Percentiles rank a stretch among this genome's conserved stretches.
Evolutionary conservation across 2,797 vertebrate species (phyloP).

Genomic region (Loriculus beryllinus): DNA sequence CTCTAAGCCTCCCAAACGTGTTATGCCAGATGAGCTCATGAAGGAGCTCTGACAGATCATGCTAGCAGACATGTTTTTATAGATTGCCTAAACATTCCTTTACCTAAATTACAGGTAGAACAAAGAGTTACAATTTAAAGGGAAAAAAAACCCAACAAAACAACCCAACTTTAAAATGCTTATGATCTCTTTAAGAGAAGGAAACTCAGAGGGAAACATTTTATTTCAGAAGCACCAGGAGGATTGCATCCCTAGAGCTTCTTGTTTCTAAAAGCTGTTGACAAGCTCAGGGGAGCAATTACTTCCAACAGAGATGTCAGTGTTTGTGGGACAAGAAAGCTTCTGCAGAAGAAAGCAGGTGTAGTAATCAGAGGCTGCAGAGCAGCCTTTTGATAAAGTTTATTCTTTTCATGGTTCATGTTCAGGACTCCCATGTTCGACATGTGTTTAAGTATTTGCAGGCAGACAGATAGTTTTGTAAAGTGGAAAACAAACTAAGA

Average conservation of each 20-base stretch:
- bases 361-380: background rate
- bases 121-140: background rate
- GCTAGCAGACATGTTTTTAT: background rate
- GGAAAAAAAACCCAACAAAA: too few species aligned
- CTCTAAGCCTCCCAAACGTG: background rate
- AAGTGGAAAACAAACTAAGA: background rate
- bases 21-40: background rate
- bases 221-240: background rate
- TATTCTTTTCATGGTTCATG: background rate
- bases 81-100: background rate
- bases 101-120: background rate
- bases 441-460: background rate
- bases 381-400: background rate
- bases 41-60: background rate
- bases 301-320: background rate
- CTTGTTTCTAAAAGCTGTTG: background rate
- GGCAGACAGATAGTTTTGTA: background rate
- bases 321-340: slow-evolving; percentile 18
- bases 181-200: background rate
- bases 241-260: background rate
- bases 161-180: background rate
- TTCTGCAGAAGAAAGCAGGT: background rate
- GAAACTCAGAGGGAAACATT: background rate
- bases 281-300: slow-evolving; percentile 38
- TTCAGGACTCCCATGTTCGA: background rate